Base-by-base conservation (phyloP, 2,113 vertebrate species). In the Atractosteus spatula region DNA sequence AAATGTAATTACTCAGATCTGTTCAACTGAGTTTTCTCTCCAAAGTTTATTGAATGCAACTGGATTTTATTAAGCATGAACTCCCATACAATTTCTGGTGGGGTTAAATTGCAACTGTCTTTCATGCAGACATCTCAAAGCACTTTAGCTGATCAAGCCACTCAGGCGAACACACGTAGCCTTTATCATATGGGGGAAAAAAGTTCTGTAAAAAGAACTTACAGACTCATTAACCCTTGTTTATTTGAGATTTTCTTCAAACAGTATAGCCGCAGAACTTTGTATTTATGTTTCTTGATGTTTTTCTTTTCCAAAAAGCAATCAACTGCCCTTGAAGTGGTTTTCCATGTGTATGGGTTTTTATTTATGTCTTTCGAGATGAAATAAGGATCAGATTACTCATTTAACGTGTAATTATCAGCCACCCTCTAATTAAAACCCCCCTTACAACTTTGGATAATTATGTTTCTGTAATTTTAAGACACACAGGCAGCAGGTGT, bases 251-350 rank as follows among this genome's bases (percentile, higher is more conserved):
- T 77, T 86, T 79, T 73, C 79, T 84, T 82, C 80, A 74, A 82
- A 80, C 86, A 71, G 83, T 85, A 82, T 70, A 80, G 85, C 83
- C 79, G 42, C 83, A 84, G 78, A 85, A 82, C 78, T 62, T 77
- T 78, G 78, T 81, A 83, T 85, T 87, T 83, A 79, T 83, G 85
- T 84, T 84, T 83, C 78, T 81, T 75, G 56, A 79, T 44, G 65
- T 74, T 41, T 68, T 63, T 84, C 84, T 82, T 76, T 88, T 90
- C 85, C 88, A 88, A 68, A 72, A 84, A 81, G 84, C 85, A 88
- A 87, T 90, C 86, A 86, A 81, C 76, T 56, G 59, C 71, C 85
- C 85, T 91, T 91, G 88, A 89, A 90, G 89, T 91, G 87, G 86
- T 85, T 88, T 84, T 84, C 55, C 72, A 77, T 84, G 81, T 78